A percentile compares a stretch with the other conserved stretches of the same genome.
Evolutionary conservation across 2,797 vertebrate genomes (phyloP).

Genomic region (Ceryle rudis): DNA sequence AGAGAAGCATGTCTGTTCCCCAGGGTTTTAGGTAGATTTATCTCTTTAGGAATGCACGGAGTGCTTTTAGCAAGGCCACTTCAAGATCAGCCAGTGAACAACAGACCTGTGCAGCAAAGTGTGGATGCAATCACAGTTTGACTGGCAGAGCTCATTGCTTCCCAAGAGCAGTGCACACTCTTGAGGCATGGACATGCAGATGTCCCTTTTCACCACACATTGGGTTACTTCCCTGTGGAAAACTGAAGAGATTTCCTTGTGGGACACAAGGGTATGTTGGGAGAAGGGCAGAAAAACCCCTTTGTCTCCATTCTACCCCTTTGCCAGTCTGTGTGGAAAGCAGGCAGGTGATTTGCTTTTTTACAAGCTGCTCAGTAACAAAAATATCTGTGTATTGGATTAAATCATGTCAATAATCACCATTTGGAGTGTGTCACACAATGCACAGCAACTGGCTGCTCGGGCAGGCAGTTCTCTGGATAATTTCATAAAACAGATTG

Average conservation of each 20-base stretch:
- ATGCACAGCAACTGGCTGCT: not conserved
- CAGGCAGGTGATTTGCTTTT: fast-evolving
- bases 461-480: not conserved
- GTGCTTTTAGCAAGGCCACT: not conserved
- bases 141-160: not conserved
- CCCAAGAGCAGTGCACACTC: fast-evolving
- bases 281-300: not conserved
- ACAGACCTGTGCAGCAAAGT: not conserved
- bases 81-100: not conserved
- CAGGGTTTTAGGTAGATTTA: not conserved
- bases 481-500: not conserved
- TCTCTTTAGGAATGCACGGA: not conserved
- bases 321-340: not conserved
- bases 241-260: not conserved
- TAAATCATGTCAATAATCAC: not conserved
- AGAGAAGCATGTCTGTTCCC: not conserved
- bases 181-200: not conserved
- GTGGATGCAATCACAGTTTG: fast-evolving
- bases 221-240: not conserved
- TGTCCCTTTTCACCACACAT: fast-evolving
- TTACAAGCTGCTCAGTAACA: not conserved
- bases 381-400: not conserved
- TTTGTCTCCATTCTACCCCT: not conserved
- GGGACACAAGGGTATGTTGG: not conserved
- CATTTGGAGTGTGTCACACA: not conserved